Evolutionary conservation across 2,797 vertebrate species (phyloP), one percentile per base, ranked within the genome.

Genomic region (Crossoptilon crossoptilon): DNA sequence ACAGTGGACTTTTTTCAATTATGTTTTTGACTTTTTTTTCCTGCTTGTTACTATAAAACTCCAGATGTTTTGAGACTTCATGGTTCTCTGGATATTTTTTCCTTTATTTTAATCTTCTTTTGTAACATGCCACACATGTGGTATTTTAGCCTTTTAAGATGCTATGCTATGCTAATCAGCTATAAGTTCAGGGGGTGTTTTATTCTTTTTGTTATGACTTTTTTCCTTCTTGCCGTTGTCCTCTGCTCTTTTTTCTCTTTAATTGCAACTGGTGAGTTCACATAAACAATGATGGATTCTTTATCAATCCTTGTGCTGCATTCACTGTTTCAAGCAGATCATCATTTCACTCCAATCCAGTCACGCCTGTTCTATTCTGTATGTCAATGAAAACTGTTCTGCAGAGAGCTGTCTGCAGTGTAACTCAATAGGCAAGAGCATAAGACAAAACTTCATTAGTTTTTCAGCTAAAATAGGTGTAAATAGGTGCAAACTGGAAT

Each of bases 61-160:
- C 97, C 97, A 98, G 97, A 98, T 98, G 97, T 97, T 97, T 97
- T 95, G 53, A 95, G 96, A 96, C 96, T 98, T 98, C 97, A 98
- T 96, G 97, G 96, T 97, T 97, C 97, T 97, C 33, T 86, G 96
- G 94, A 96, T 97, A 97, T 98, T 97, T 97, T 97, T 97, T 95
- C 97, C 91, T 88, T 97, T 97, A 97, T 97, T 98, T 97, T 97
- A 96, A 96, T 97, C 97, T 98, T 97, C 96, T 96, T 97, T 96
- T 93, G 92, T 97, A 98, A 96, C 96, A 89, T 73, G 24, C 97
- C 96, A 97, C 97, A 97, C 97, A 97, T 98, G 96, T 98, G 98
- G 96, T 96, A 95, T 95, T 93, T 74, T 95, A 82, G 94, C 87
- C 94, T 97, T 96, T 96, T 95, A 95, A 96, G 96, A 93, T 94